Evolutionary conservation across 2,888 invertebrate species (phyloP), one percentile per base, ranked within the genome.

Genomic region (Linnaemya vulpina): DNA sequence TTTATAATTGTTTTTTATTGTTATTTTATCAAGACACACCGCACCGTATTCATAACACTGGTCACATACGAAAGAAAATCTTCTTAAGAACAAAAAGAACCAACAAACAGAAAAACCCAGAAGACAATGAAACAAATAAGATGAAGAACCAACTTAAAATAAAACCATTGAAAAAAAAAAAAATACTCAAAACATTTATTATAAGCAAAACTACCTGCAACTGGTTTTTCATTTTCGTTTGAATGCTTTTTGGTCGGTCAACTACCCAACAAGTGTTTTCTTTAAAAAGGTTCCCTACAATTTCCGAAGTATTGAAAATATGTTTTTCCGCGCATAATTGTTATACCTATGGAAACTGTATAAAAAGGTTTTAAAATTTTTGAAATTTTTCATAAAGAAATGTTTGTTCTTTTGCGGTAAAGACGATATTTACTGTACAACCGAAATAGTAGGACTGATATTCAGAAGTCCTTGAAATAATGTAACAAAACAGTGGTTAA

Each of bases 131-230:
- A 71, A 55, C 25, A 68, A 51, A 49, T 40, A 60, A 62, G 60
- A 51, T 67, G 15, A 67, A 55, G 65, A 46, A 38, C 38, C 15
- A 76, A 51, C 49, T 80, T 67, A 4, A 80, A n/a, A 43, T 20
- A 58, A 35, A 49, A 46, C 46, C 17, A 25, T 20, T 20, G 4
- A 68, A 51, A 53, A 9, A 22, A 70, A 49, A 13, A 4, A 15
- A 60, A 35, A n/a, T 58, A 58, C 60, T 53, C 53, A 55, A 76
- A 77, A 73, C 22, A 71, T 79, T 71, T 71, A 58, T 68, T 63
- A 81, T 70, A 74, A 75, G 89, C 58, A 73, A 79, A 80, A 89
- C 90, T 90, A 90, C 90, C 91, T 90, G 91, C 89, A 91, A 90
- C 90, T 90, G 90, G 90, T 90, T 90, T 88, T 89, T 88, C 84